Conservation (phyloP, 2,113 vertebrate species). For the Ictalurus punctatus region DNA sequence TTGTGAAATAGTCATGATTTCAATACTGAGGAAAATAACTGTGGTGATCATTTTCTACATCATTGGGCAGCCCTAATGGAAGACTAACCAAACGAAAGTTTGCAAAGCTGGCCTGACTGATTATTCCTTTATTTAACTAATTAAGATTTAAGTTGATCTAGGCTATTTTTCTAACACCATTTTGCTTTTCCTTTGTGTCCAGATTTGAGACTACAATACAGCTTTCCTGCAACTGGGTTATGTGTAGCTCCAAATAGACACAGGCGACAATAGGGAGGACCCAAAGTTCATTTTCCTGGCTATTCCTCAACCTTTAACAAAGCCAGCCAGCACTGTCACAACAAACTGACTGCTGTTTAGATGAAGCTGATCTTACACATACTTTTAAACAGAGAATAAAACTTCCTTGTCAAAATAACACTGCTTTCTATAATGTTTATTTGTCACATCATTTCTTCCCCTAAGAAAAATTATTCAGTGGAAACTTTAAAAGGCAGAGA, state of each 20-base stretch:
- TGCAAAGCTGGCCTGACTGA: neutral
- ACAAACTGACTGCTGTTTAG: slow-evolving; percentile 30
- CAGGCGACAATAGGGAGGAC: slow-evolving; percentile 37
- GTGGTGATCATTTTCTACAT: neutral
- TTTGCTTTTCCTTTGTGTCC: slow-evolving; percentile 23
- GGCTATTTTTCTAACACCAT: neutral
- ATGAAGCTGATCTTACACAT: neutral
- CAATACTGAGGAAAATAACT: neutral
- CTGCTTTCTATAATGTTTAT: neutral
- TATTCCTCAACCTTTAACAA: slow-evolving; percentile 17
- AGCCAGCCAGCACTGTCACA: slow-evolving; percentile 14
- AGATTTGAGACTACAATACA: slow-evolving; percentile 28
- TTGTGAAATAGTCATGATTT: neutral
- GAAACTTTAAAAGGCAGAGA: neutral
- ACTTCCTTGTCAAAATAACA: neutral
- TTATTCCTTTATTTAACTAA: neutral
- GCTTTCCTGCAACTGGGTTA: slow-evolving; percentile 51
- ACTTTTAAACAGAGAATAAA: neutral
- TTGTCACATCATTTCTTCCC: neutral
- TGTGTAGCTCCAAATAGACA: slow-evolving; percentile 52
- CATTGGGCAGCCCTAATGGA: neutral
- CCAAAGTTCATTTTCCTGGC: slow-evolving; percentile 37
- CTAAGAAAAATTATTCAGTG: neutral
- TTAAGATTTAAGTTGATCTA: neutral
- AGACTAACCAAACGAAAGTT: neutral